Evolutionary conservation across 1,140 invertebrate species (phyloP).

Genomic region (Macrobrachium nipponense): DNA sequence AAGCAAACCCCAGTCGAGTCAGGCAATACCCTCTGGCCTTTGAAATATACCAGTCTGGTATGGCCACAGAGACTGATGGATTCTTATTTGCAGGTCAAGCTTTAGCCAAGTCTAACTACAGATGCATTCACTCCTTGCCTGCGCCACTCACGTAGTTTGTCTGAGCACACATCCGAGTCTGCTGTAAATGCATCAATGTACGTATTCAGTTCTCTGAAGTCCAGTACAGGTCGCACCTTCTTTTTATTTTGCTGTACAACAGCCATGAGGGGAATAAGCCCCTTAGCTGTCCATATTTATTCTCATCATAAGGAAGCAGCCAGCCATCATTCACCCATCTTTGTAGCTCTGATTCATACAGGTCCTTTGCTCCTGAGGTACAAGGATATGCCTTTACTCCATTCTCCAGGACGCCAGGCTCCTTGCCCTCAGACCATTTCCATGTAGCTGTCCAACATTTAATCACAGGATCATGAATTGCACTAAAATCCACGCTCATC

Average conservation of each 20-base stretch:
- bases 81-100: constrained; percentile 30
- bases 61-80: constrained; percentile 21
- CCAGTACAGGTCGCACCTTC: constrained; percentile 26
- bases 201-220: too few species aligned
- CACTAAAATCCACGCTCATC: too few species aligned
- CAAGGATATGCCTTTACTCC: too few species aligned
- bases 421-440: too few species aligned
- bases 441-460: too few species aligned
- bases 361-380: too few species aligned
- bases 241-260: constrained; percentile 26
- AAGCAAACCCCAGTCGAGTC: constrained; percentile 17
- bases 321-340: constrained; percentile 27
- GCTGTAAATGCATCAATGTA: too few species aligned
- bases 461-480: too few species aligned
- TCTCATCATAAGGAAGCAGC: constrained; percentile 31
- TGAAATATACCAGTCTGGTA: constrained; percentile 35
- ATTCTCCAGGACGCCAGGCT: too few species aligned
- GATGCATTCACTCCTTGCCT: constrained; percentile 21
- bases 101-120: constrained; percentile 28
- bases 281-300: not conserved
- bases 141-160: too few species aligned
- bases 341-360: constrained; percentile 7
- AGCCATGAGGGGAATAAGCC: constrained; percentile 35
- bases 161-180: too few species aligned
- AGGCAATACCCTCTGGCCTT: constrained; percentile 28